phyloP scores from a whole-genome alignment of 1,140 invertebrate species.

The Ooceraea biroi region DNA sequence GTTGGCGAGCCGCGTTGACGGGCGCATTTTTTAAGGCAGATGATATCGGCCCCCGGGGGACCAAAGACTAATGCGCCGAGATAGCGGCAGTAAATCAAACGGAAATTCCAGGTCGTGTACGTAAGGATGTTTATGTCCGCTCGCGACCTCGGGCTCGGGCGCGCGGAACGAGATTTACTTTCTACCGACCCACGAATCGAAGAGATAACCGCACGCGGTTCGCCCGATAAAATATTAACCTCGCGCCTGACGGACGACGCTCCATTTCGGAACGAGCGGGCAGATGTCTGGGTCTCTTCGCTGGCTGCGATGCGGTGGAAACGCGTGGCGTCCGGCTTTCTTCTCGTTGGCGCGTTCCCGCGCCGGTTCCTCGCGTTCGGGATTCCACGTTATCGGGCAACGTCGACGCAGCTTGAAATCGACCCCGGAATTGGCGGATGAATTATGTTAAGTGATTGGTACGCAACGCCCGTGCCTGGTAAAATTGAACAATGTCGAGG shows the following conservation, averaged over 20 bases:
- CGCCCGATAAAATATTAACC: conserved; percentile 72
- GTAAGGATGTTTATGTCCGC: conserved; percentile 76
- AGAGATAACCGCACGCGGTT: conserved; percentile 59
- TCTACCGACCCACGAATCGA: conserved; percentile 71
- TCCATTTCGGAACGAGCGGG: conserved; percentile 43
- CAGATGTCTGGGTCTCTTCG: background rate
- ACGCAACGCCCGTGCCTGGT: background rate
- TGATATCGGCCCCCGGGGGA: conserved; percentile 76
- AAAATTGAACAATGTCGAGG: conserved; percentile 50
- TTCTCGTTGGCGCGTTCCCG: conserved; percentile 21
- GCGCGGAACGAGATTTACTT: conserved; percentile 72
- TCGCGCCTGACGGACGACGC: conserved; percentile 55
- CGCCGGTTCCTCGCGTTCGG: conserved; percentile 14
- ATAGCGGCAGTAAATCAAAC: conserved; percentile 79
- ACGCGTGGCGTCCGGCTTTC: conserved; percentile 4
- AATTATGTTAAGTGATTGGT: conserved; percentile 37
- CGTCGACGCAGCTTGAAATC: background rate
- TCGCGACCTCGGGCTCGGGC: conserved; percentile 66
- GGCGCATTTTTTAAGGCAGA: conserved; percentile 77
- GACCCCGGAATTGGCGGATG: conserved; percentile 25
- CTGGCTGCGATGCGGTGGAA: background rate
- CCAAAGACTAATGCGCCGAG: conserved; percentile 78
- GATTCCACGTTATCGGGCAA: background rate
- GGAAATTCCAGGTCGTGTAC: conserved; percentile 75
- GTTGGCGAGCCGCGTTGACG: conserved; percentile 77